A percentile compares a stretch with the other conserved stretches of the same genome.
These are phyloP conservation scores for Hippasteria phrygiana DNA, from an alignment of 53 echinoderm and acorn worm species.

Conservation along the genomic window DNA sequence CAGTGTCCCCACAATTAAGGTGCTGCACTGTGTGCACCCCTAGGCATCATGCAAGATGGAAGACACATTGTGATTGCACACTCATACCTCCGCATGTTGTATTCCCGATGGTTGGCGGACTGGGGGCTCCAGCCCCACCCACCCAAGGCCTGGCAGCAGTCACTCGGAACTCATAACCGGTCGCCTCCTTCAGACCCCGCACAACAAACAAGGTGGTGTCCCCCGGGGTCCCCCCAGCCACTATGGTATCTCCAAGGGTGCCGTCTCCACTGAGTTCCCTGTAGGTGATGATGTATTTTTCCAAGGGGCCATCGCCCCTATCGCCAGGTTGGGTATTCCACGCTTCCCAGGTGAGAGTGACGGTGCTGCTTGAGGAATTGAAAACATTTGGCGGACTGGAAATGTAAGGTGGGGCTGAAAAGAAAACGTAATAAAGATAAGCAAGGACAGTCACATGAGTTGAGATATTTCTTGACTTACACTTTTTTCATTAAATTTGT, in stretches of 20 bases:
- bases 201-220: conserved; percentile 40
- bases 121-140: conserved; percentile 65
- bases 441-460: too few species aligned
- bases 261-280: conserved; percentile 23
- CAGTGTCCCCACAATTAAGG: too few species aligned
- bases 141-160: conserved; percentile 65
- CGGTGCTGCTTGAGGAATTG: neutral
- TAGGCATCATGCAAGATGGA: too few species aligned
- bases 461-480: too few species aligned
- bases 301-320: conserved; percentile 74
- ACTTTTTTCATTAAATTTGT: too few species aligned
- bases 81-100: conserved; percentile 60
- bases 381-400: conserved; percentile 18
- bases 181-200: conserved; percentile 55
- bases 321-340: conserved; percentile 49
- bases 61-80: too few species aligned
- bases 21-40: too few species aligned
- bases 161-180: conserved; percentile 73
- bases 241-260: neutral
- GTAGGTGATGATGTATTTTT: conserved; percentile 69
- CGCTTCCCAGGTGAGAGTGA: conserved; percentile 41
- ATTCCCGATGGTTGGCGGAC: conserved; percentile 45
- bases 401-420: conserved; percentile 56
- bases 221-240: conserved; percentile 20
- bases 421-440: neutral